phyloP scores from a whole-genome alignment of 1,140 invertebrate species.

The Habropoda laboriosa region DNA sequence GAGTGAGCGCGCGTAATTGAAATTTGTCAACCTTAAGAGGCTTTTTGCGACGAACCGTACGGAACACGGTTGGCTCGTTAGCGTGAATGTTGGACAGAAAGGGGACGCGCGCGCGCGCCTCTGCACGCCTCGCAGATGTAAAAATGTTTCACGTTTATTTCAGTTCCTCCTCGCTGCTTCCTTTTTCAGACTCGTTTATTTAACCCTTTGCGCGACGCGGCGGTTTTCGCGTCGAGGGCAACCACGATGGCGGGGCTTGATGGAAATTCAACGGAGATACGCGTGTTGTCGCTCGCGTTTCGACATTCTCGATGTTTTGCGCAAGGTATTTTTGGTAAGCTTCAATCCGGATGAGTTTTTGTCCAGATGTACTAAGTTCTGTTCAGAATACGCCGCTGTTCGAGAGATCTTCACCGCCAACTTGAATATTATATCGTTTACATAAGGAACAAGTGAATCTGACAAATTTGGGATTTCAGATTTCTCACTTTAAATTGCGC shows the following conservation, averaged over 20 bases:
- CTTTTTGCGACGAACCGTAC: slow-evolving; percentile 15
- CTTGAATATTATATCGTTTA: too few species aligned
- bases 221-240: background rate
- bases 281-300: background rate
- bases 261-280: background rate
- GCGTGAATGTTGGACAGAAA: background rate
- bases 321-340: background rate
- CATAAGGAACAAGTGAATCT: too few species aligned
- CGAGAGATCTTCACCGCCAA: too few species aligned
- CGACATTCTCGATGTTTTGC: background rate
- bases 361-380: too few species aligned
- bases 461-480: too few species aligned
- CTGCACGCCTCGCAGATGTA: too few species aligned
- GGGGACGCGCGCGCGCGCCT: too few species aligned
- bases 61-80: slow-evolving; percentile 42
- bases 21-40: slow-evolving; percentile 42
- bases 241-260: background rate
- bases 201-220: background rate
- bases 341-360: too few species aligned
- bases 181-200: slow-evolving; percentile 22
- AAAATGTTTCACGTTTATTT: slow-evolving; percentile 40
- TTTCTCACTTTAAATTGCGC: too few species aligned
- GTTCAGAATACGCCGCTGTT: too few species aligned
- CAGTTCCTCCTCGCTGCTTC: background rate
- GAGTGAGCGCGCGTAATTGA: slow-evolving; percentile 23